phyloP scores from a whole-genome alignment of 2,113 vertebrate species.

The Nannospalax galili region DNA sequence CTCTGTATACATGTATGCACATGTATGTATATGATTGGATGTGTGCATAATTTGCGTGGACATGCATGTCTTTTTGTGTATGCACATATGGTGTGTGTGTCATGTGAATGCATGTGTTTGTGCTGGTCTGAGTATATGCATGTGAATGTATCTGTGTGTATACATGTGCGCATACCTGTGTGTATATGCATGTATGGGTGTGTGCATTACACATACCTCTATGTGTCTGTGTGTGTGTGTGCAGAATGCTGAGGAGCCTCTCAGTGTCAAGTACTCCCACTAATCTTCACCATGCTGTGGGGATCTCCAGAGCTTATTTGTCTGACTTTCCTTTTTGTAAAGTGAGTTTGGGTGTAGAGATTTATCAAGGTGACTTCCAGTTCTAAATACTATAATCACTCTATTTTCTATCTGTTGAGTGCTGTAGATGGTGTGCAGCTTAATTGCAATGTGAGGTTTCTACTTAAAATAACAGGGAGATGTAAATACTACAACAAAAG shows the following conservation, averaged over 20 bases:
- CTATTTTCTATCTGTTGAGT: slow-evolving; percentile 41
- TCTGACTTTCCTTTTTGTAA: slow-evolving; percentile 20
- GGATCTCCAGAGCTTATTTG: neutral
- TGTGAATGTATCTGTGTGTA: neutral
- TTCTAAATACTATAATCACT: slow-evolving; percentile 23
- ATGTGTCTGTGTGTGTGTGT: neutral
- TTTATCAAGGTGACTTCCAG: slow-evolving; percentile 63
- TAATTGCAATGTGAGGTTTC: slow-evolving; percentile 51
- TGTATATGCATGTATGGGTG: neutral
- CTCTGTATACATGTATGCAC: too few species aligned
- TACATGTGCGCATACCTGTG: neutral
- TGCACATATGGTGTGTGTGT: neutral
- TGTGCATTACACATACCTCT: too few species aligned
- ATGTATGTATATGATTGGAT: too few species aligned
- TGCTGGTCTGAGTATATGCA: neutral
- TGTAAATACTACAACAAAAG: neutral
- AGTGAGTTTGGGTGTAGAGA: slow-evolving; percentile 18
- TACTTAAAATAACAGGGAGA: slow-evolving; percentile 31
- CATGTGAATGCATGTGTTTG: neutral
- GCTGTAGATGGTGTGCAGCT: neutral
- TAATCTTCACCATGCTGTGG: neutral
- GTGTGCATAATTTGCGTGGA: too few species aligned
- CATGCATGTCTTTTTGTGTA: neutral
- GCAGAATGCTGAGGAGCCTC: neutral
- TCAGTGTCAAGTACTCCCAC: neutral